phyloP scores from a whole-genome alignment of 1,140 invertebrate species.

The Calycopis cecrops region DNA sequence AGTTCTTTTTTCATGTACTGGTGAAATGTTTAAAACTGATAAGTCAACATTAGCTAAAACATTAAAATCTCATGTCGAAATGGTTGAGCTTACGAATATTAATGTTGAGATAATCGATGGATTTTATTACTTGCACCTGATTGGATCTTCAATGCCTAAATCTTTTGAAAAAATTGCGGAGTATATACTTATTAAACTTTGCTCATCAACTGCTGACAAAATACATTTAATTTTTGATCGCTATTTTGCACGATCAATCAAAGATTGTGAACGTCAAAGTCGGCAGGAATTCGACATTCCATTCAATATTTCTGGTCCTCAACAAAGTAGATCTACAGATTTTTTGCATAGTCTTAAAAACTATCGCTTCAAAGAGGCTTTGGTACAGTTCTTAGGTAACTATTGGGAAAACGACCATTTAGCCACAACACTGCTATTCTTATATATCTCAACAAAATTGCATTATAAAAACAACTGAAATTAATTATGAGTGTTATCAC shows the following conservation, averaged over 20 bases:
- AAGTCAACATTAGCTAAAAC: constrained; percentile 34
- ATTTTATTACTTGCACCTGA: constrained; percentile 33
- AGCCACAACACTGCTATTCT: too few species aligned
- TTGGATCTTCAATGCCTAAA: constrained; percentile 27
- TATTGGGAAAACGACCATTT: too few species aligned
- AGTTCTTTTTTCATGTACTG: constrained; percentile 37
- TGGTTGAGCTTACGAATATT: constrained; percentile 25
- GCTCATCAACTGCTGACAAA: constrained; percentile 22
- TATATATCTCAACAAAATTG: too few species aligned
- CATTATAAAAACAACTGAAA: too few species aligned
- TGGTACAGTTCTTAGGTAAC: too few species aligned
- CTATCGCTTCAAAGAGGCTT: too few species aligned
- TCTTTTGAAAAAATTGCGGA: constrained; percentile 34
- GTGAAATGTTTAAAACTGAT: constrained; percentile 39
- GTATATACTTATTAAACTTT: constrained; percentile 33
- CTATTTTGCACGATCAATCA: constrained; percentile 45
- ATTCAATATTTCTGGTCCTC: too few species aligned
- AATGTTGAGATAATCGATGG: constrained; percentile 32
- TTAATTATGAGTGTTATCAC: too few species aligned
- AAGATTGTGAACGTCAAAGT: constrained; percentile 43
- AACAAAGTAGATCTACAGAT: too few species aligned
- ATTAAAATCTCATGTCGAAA: constrained; percentile 22
- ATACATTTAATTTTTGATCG: constrained; percentile 50
- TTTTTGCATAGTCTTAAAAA: too few species aligned
- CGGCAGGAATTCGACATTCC: constrained; percentile 38